Conservation (phyloP, 92 coral and sea anemone species). For the Paramuricea clavata region DNA sequence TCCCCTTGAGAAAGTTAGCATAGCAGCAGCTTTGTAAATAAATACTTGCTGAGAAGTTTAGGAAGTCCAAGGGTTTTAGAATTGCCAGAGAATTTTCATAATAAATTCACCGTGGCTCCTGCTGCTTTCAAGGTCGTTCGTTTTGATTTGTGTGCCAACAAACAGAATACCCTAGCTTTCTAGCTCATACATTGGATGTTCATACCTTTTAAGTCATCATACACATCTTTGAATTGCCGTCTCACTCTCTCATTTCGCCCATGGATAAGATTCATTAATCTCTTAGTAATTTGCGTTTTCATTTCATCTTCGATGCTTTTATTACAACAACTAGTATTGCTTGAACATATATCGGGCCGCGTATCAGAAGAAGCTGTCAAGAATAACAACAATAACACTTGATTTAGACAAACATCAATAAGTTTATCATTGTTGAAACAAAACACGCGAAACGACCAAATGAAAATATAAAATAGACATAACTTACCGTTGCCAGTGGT, state of each 20-base stretch:
- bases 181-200: not conserved
- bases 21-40: slow-evolving; percentile 45
- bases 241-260: slow-evolving; percentile 59
- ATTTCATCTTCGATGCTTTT: slow-evolving; percentile 7
- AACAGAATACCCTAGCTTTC: not conserved
- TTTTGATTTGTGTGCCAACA: not conserved
- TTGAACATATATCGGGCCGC: slow-evolving; percentile 72
- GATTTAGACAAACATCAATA: slow-evolving; percentile 51
- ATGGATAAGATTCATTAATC: slow-evolving; percentile 3
- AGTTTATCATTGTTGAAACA: slow-evolving; percentile 33
- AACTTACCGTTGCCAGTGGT: slow-evolving; percentile 22
- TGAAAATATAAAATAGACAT: not conserved
- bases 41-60: slow-evolving; percentile 55
- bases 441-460: slow-evolving; percentile 14
- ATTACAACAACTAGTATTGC: slow-evolving; percentile 77
- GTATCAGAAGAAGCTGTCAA: slow-evolving; percentile 47
- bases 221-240: slow-evolving; percentile 63
- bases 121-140: slow-evolving; percentile 50
- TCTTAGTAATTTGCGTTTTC: slow-evolving; percentile 26
- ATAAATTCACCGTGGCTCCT: slow-evolving; percentile 31
- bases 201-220: slow-evolving; percentile 87
- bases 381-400: slow-evolving; percentile 30
- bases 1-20: slow-evolving; percentile 23
- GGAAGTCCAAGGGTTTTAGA: slow-evolving; percentile 50
- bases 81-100: slow-evolving; percentile 35